A percentile compares a stretch with the other conserved stretches of the same genome.
These are phyloP conservation scores for Spicauda simplicius DNA, from an alignment of 2,888 invertebrate genomes.

Conservation along the genomic window DNA sequence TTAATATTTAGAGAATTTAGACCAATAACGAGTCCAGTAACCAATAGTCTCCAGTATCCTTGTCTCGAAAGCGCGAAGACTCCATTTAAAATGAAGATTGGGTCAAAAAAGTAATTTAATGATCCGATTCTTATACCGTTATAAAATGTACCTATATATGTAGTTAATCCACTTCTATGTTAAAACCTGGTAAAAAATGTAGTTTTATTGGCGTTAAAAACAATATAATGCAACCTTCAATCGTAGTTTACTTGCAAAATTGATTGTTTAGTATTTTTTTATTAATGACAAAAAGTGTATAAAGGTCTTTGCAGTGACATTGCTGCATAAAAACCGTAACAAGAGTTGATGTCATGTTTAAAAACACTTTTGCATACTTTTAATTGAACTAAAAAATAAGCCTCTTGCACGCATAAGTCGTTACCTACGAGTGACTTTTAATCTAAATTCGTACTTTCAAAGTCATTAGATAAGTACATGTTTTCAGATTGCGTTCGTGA, in stretches of 20 bases:
- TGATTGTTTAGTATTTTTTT: conserved; percentile 5
- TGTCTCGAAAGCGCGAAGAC: not conserved
- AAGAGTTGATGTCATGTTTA: conserved; percentile 1
- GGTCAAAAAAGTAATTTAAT: too few species aligned
- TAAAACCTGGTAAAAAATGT: not conserved
- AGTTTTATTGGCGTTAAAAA: not conserved
- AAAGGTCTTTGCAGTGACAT: conserved; percentile 27
- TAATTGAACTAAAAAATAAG: not conserved
- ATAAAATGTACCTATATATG: too few species aligned
- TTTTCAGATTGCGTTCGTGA: not conserved
- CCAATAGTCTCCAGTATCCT: too few species aligned
- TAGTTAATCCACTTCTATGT: not conserved
- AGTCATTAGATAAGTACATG: not conserved
- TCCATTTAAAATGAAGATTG: not conserved
- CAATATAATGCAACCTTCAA: conserved; percentile 20
- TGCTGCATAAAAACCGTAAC: conserved; percentile 12
- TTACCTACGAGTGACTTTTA: not conserved
- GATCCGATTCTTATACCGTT: too few species aligned
- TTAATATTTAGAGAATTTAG: too few species aligned
- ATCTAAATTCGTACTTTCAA: not conserved
- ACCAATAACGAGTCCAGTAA: too few species aligned
- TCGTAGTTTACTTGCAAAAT: conserved; percentile 17
- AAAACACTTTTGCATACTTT: not conserved
- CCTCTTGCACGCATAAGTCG: not conserved
- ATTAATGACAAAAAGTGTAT: conserved; percentile 30